These are phyloP conservation scores for Anhinga rufa DNA, from an alignment of 2,113 vertebrate genomes.

Conservation along the genomic window DNA sequence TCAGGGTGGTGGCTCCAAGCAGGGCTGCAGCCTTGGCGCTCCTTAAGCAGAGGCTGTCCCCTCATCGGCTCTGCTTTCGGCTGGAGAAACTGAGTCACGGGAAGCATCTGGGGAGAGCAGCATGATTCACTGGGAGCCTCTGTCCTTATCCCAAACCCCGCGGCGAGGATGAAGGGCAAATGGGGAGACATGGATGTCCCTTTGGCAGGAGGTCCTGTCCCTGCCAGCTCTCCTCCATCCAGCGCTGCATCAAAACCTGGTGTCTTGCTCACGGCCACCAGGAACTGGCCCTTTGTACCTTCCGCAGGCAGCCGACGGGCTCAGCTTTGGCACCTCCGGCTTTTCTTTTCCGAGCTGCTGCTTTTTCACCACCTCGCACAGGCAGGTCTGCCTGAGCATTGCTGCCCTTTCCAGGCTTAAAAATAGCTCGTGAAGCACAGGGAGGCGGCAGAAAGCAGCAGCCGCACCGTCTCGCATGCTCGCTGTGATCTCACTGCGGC, in stretches of 20 bases:
- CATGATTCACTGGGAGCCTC: background rate
- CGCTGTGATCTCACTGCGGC: background rate
- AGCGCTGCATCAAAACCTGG: background rate
- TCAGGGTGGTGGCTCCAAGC: fast-evolving
- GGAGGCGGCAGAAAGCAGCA: background rate
- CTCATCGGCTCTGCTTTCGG: background rate
- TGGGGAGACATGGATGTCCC: background rate
- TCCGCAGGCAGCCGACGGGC: background rate
- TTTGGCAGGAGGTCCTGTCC: background rate
- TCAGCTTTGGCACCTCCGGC: background rate
- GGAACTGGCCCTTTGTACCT: background rate
- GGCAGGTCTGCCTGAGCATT: background rate
- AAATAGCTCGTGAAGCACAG: background rate
- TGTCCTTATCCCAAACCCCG: background rate
- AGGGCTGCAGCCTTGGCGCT: fast-evolving
- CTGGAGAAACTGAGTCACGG: background rate
- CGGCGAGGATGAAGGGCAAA: background rate
- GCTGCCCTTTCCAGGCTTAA: background rate
- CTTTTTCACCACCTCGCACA: background rate
- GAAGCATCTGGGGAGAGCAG: fast-evolving
- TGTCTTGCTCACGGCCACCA: background rate
- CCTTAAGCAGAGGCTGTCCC: background rate
- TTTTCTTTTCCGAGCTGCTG: background rate
- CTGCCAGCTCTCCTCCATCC: background rate
- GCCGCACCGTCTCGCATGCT: background rate